Evolutionary conservation across 92 coral and sea anemone genomes (phyloP).

Genomic region (Phenganax stokvisi): DNA sequence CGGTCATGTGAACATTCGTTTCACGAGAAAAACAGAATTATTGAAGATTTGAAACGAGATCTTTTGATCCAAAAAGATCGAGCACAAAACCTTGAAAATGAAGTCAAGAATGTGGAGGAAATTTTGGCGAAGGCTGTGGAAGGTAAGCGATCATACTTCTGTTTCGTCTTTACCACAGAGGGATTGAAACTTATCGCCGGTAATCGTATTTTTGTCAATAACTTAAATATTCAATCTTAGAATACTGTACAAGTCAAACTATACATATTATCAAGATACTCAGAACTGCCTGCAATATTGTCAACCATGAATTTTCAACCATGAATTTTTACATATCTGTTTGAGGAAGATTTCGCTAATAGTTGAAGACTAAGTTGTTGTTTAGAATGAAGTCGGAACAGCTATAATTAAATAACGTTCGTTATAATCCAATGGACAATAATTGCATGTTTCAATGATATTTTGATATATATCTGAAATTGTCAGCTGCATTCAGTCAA

Average conservation of each 20-base stretch:
- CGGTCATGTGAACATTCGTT: conserved; percentile 12
- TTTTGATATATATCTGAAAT: background rate
- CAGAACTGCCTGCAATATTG: too few relatives aligned
- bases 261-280: too few relatives aligned
- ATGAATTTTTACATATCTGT: background rate
- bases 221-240: too few relatives aligned
- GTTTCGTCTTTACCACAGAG: too few relatives aligned
- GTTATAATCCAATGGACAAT: background rate
- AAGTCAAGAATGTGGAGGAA: background rate
- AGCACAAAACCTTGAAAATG: conserved; percentile 9
- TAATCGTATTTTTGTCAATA: too few relatives aligned
- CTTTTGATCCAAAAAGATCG: conserved; percentile 1
- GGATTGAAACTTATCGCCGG: too few relatives aligned
- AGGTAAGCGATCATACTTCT: background rate
- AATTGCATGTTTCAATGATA: background rate
- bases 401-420: background rate
- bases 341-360: background rate
- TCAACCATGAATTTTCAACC: background rate
- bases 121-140: background rate
- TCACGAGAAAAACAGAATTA: conserved; percentile 7
- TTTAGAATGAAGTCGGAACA: background rate
- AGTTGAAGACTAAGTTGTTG: too few relatives aligned
- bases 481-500: background rate
- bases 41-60: conserved; percentile 15
- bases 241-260: too few relatives aligned